Conservation (phyloP, 2,113 vertebrate genomes). For the Indri indri region DNA sequence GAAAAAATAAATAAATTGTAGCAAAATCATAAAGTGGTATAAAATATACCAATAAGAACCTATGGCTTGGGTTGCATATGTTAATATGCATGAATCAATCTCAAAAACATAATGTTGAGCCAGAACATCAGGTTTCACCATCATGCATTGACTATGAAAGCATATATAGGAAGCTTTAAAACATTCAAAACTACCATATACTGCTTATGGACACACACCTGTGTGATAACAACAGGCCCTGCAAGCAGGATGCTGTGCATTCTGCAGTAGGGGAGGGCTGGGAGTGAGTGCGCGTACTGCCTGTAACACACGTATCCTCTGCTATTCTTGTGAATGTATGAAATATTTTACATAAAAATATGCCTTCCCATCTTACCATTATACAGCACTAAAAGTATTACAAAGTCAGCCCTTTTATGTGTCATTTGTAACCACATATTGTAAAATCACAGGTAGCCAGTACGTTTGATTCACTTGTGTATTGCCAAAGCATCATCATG, state of each 20-base stretch:
- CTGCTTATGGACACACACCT: neutral
- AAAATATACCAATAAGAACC: neutral
- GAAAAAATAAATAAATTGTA: neutral
- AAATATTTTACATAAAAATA: neutral
- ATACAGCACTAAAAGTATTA: neutral
- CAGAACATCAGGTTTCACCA: neutral
- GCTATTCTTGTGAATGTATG: neutral
- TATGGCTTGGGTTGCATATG: neutral
- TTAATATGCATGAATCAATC: neutral
- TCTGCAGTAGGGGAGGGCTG: neutral
- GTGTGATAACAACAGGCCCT: rapidly evolving
- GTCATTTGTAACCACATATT: neutral
- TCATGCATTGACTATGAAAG: neutral
- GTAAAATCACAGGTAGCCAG: neutral
- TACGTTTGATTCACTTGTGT: neutral
- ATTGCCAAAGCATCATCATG: neutral
- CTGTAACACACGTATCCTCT: rapidly evolving
- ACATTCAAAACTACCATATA: neutral
- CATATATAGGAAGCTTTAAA: neutral
- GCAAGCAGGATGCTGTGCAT: too few species aligned
- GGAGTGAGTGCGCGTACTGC: neutral
- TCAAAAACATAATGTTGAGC: neutral
- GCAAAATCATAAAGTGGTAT: neutral
- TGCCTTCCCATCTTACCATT: neutral
- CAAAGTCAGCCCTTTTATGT: neutral